Evolutionary conservation across 2,888 invertebrate genomes (phyloP).

Genomic region (Sceliomorpha sp.): DNA sequence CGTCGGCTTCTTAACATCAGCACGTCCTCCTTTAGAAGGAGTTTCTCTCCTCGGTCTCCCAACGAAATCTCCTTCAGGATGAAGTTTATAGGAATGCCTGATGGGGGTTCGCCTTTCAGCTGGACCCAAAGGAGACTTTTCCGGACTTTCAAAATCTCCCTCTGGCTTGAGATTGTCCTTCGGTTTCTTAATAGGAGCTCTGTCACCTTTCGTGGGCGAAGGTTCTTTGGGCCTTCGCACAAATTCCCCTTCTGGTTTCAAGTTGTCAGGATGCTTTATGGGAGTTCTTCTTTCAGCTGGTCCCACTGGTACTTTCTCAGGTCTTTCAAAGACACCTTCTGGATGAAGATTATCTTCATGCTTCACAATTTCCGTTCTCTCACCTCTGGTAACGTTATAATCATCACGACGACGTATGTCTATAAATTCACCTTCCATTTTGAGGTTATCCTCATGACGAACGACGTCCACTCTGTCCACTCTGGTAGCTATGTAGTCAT

Average conservation of each 20-base stretch:
- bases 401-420: too few relatives aligned
- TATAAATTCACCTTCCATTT: slow-evolving; percentile 82
- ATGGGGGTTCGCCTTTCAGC: slow-evolving; percentile 81
- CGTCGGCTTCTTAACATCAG: slow-evolving; percentile 81
- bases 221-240: slow-evolving; percentile 71
- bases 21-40: slow-evolving; percentile 82
- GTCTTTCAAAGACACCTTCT: slow-evolving; percentile 73
- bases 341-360: slow-evolving; percentile 79
- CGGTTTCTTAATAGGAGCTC: slow-evolving; percentile 72
- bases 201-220: slow-evolving; percentile 81
- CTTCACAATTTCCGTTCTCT: slow-evolving; percentile 76
- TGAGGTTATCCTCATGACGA: too few relatives aligned
- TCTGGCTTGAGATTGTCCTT: slow-evolving; percentile 82
- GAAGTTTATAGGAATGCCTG: slow-evolving; percentile 74
- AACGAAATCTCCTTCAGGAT: slow-evolving; percentile 82
- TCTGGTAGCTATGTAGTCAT: too few relatives aligned
- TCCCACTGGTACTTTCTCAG: slow-evolving; percentile 69
- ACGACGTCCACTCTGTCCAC: slow-evolving; percentile 82
- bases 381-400: too few relatives aligned
- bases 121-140: slow-evolving; percentile 79
- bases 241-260: slow-evolving; percentile 81
- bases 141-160: slow-evolving; percentile 82
- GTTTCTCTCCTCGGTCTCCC: slow-evolving; percentile 70
- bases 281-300: slow-evolving; percentile 78
- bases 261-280: slow-evolving; percentile 79